These are phyloP conservation scores for Paragorgia papillata DNA, from an alignment of 92 coral and sea anemone genomes.

Conservation along the genomic window DNA sequence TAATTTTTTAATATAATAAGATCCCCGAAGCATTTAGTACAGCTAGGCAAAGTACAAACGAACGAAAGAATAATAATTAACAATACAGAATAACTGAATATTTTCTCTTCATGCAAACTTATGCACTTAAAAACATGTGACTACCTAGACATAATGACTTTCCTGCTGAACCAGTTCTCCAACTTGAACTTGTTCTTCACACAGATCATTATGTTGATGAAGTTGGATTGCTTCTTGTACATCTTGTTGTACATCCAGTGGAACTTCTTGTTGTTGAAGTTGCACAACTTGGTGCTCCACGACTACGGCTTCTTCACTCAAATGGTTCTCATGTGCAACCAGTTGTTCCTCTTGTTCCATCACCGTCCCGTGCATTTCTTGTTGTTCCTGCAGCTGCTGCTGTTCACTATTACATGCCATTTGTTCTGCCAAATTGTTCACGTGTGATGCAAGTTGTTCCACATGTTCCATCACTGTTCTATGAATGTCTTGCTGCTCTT, in stretches of 20 bases:
- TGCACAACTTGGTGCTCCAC: slow-evolving; percentile 31
- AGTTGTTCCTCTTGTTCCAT: slow-evolving; percentile 31
- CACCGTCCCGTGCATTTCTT: slow-evolving; percentile 4
- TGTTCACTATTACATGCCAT: background rate
- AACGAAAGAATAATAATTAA: too few species aligned
- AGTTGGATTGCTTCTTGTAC: slow-evolving; percentile 15
- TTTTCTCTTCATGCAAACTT: too few species aligned
- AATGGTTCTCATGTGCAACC: slow-evolving; percentile 19
- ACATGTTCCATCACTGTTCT: slow-evolving; percentile 23
- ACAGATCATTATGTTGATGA: slow-evolving; percentile 21
- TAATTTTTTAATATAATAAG: too few species aligned
- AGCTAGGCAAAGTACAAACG: too few species aligned
- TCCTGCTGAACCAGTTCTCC: slow-evolving; percentile 35
- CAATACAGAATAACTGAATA: background rate
- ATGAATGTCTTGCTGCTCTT: slow-evolving; percentile 16
- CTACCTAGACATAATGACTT: background rate
- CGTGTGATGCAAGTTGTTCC: slow-evolving; percentile 5
- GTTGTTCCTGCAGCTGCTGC: too few species aligned
- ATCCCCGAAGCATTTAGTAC: too few species aligned
- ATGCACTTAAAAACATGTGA: too few species aligned
- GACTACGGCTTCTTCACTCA: slow-evolving; percentile 18
- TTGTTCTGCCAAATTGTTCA: slow-evolving; percentile 16
- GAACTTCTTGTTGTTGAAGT: slow-evolving; percentile 34
- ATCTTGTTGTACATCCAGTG: background rate
- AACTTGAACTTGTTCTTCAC: slow-evolving; percentile 15